Conservation (phyloP, 2,888 invertebrate species). For the Hydraecia micacea region DNA sequence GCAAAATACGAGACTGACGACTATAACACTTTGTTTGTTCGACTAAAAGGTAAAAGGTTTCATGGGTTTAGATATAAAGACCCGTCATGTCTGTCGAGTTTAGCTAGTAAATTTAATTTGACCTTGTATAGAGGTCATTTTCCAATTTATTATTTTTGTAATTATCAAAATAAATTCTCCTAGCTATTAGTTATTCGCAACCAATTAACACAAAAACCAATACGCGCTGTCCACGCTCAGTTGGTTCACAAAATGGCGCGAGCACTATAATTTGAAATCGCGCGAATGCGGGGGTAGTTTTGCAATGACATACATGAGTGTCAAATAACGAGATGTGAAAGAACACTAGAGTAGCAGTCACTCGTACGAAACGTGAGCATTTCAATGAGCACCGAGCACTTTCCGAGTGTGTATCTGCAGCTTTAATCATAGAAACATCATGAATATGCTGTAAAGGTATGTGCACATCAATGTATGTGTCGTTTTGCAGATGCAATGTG, state of each 20-base stretch:
- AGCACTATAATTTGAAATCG: slow-evolving; percentile 46
- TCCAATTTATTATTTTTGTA: neutral
- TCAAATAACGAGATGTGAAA: slow-evolving; percentile 56
- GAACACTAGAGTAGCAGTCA: slow-evolving; percentile 49
- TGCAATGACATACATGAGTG: slow-evolving; percentile 37
- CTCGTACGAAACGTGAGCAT: slow-evolving; percentile 42
- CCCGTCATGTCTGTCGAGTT: neutral
- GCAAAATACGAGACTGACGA: too few species aligned
- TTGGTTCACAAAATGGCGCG: slow-evolving; percentile 45
- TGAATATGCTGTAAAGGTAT: slow-evolving; percentile 23
- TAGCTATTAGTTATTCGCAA: neutral
- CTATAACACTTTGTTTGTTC: too few species aligned
- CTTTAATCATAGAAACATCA: slow-evolving; percentile 28
- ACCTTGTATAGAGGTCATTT: neutral
- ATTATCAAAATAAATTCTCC: neutral
- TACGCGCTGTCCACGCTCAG: slow-evolving; percentile 40
- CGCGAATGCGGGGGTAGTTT: slow-evolving; percentile 32
- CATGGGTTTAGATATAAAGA: too few species aligned
- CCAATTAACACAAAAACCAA: slow-evolving; percentile 33
- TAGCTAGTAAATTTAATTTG: neutral
- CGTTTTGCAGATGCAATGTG: slow-evolving; percentile 4
- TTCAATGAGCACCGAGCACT: slow-evolving; percentile 50
- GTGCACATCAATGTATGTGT: neutral
- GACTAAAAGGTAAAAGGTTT: too few species aligned
- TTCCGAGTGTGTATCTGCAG: slow-evolving; percentile 16